Evolutionary conservation across 2,113 vertebrate species (phyloP).

Genomic region (Cyprinodon variegatus): DNA sequence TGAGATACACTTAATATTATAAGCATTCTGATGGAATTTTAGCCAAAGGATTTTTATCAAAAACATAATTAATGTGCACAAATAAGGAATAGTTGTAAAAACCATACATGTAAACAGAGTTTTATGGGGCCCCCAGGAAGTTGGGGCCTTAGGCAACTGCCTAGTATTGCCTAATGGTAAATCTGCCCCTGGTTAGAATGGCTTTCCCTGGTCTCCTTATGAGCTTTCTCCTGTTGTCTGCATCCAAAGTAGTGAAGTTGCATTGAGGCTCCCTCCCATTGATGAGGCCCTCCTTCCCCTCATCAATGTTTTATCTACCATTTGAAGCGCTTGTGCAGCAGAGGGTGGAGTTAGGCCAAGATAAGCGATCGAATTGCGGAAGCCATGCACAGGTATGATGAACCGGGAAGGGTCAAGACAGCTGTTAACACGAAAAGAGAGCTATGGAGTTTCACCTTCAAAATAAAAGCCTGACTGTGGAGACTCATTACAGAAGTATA

Average conservation of each 20-base stretch:
- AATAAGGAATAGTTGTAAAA: no score
- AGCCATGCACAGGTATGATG: slow-evolving; percentile 45
- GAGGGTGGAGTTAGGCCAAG: slow-evolving; percentile 35
- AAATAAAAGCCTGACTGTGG: slow-evolving; percentile 33
- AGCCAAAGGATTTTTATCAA: no score
- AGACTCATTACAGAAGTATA: not conserved
- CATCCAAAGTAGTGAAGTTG: no score
- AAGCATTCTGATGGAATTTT: no score
- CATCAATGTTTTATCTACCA: slow-evolving; percentile 67
- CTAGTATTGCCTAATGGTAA: no score
- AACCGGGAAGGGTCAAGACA: slow-evolving; percentile 12
- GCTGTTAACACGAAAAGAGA: not conserved
- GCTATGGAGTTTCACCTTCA: not conserved
- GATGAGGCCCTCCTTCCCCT: not conserved
- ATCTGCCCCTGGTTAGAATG: not conserved
- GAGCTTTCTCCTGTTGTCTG: not conserved
- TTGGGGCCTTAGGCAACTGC: no score
- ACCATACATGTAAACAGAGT: no score
- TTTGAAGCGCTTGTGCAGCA: slow-evolving; percentile 41
- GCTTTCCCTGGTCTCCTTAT: not conserved
- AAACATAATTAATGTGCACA: no score
- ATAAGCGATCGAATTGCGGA: slow-evolving; percentile 67
- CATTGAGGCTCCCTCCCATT: not conserved
- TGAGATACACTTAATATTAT: no score
- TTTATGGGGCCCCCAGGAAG: no score